phyloP scores from a whole-genome alignment of 2,113 vertebrate genomes.

The Corydoras maculifer region DNA sequence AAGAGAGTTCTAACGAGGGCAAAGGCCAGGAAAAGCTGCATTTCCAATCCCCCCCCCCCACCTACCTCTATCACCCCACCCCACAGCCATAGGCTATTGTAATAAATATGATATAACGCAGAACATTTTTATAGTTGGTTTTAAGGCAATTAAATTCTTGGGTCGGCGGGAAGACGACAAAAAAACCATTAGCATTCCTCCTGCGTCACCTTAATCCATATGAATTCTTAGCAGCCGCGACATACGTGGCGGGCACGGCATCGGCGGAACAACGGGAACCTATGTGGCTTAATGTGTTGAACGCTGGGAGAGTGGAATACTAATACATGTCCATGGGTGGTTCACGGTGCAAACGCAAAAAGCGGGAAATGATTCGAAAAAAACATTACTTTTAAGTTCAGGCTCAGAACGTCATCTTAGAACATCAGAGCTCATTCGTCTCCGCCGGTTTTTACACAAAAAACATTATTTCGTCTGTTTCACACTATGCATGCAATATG shows the following conservation, averaged over 20 bases:
- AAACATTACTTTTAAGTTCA: too few species aligned
- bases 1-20: conserved; percentile 66
- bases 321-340: conserved; percentile 41
- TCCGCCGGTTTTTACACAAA: not conserved
- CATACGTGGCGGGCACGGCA: conserved; percentile 47
- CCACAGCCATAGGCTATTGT: conserved; percentile 65
- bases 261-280: conserved; percentile 45
- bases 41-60: conserved; percentile 46
- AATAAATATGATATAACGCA: conserved; percentile 66
- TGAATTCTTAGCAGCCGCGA: conserved; percentile 55
- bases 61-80: not conserved
- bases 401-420: too few species aligned
- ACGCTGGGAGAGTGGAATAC: conserved; percentile 42
- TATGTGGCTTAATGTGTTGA: conserved; percentile 37
- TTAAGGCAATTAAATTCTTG: conserved; percentile 61
- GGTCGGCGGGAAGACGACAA: conserved; percentile 51
- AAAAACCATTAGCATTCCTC: conserved; percentile 62
- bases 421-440: not conserved
- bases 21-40: conserved; percentile 59
- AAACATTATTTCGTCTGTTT: not conserved
- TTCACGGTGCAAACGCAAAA: conserved; percentile 18
- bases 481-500: too few species aligned
- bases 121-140: conserved; percentile 54
- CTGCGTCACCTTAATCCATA: conserved; percentile 49
- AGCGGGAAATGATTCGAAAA: conserved; percentile 25